phyloP scores from a whole-genome alignment of 2,797 vertebrate species.

The Dipus sagitta region DNA sequence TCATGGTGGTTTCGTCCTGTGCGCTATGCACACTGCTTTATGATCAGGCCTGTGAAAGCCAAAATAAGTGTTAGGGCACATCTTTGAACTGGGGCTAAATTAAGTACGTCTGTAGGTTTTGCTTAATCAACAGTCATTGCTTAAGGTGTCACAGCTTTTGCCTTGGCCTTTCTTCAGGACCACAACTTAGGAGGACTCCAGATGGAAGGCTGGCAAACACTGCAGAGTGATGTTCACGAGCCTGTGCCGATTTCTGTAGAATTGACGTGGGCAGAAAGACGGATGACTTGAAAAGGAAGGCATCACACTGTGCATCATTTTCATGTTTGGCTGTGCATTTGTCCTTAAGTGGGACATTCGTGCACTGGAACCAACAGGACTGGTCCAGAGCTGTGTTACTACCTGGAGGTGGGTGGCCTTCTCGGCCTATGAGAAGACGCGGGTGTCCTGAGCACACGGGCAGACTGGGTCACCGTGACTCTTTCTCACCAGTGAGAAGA shows the following conservation, averaged over 20 bases:
- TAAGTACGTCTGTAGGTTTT: not conserved
- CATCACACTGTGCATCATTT: too few species aligned
- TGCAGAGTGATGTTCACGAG: fast-evolving
- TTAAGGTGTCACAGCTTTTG: fast-evolving
- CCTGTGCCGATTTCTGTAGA: not conserved
- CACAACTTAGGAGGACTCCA: not conserved
- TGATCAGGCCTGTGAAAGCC: not conserved
- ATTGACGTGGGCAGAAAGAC: fast-evolving
- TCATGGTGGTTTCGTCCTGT: fast-evolving
- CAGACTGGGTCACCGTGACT: fast-evolving
- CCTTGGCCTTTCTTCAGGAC: not conserved
- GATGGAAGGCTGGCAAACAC: fast-evolving
- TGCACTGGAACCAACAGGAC: fast-evolving
- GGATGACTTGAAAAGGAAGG: fast-evolving
- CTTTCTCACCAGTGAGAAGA: not conserved
- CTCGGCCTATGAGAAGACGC: fast-evolving
- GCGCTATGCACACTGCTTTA: fast-evolving
- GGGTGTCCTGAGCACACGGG: fast-evolving
- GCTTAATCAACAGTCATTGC: not conserved
- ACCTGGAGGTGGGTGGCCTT: fast-evolving
- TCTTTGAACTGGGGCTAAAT: not conserved
- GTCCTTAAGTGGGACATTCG: not conserved
- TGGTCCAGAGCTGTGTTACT: not conserved
- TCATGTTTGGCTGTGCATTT: too few species aligned
- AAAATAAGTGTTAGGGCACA: not conserved